phyloP scores from a whole-genome alignment of 2,797 vertebrate genomes.

The Rhadinocentrus ornatus region DNA sequence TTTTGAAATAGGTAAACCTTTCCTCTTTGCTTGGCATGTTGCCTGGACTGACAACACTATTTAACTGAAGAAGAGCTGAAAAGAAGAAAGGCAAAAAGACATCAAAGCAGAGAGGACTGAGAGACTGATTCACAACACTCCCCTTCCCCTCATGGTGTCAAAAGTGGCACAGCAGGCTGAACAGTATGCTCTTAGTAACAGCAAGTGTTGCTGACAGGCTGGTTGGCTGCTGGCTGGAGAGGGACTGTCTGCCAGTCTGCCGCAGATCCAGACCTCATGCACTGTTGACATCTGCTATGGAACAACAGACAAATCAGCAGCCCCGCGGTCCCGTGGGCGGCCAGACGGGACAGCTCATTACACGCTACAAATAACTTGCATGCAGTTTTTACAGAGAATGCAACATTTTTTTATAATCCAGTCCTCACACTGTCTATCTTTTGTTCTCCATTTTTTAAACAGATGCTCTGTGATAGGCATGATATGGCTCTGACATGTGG shows the following conservation, averaged over 20 bases:
- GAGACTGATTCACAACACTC: slow-evolving; percentile 55
- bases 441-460: slow-evolving; percentile 66
- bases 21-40: slow-evolving; percentile 75
- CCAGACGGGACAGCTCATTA: slow-evolving; percentile 58
- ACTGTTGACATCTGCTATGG: slow-evolving; percentile 74
- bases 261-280: slow-evolving; percentile 76
- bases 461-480: slow-evolving; percentile 65
- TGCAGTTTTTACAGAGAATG: slow-evolving; percentile 83
- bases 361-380: slow-evolving; percentile 81
- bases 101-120: slow-evolving; percentile 54
- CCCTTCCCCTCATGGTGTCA: slow-evolving; percentile 54
- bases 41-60: slow-evolving; percentile 65
- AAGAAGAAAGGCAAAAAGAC: slow-evolving; percentile 50
- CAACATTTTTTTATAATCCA: slow-evolving; percentile 69
- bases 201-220: slow-evolving; percentile 80
- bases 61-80: slow-evolving; percentile 59
- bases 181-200: slow-evolving; percentile 80
- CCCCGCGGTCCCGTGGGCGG: slow-evolving; percentile 66
- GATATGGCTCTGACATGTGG: slow-evolving; percentile 66
- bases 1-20: slow-evolving; percentile 60
- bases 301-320: slow-evolving; percentile 71
- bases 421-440: slow-evolving; percentile 61
- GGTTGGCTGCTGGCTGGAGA: slow-evolving; percentile 80
- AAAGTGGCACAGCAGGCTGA: slow-evolving; percentile 75
- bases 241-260: slow-evolving; percentile 78